Evolutionary conservation across 2,888 invertebrate genomes (phyloP).

Genomic region (Mystacides longicornis): DNA sequence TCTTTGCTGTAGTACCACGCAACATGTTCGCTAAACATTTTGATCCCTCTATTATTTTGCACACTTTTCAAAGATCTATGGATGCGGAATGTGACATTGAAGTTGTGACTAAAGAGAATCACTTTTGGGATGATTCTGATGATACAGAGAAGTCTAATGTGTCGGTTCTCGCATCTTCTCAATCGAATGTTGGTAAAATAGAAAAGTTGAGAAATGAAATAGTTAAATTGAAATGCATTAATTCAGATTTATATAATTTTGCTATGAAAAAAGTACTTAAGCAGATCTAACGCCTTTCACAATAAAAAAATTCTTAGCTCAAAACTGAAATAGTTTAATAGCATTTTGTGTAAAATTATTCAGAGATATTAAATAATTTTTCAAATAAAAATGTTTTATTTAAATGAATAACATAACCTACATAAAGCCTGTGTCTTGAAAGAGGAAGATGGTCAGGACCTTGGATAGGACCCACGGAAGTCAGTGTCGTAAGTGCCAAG

Average conservation of each 20-base stretch:
- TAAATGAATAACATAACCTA: too few relatives aligned
- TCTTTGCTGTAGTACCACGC: slow-evolving; percentile 53
- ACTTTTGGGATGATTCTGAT: slow-evolving; percentile 35
- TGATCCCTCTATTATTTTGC: slow-evolving; percentile 49
- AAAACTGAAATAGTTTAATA: neutral
- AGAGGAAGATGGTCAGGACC: too few relatives aligned
- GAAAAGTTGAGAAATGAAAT: slow-evolving; percentile 43
- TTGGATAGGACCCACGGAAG: too few relatives aligned
- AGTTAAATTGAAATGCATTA: slow-evolving; percentile 47
- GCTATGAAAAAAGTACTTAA: slow-evolving; percentile 42
- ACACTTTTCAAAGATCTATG: slow-evolving; percentile 56
- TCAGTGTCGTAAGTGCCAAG: too few relatives aligned
- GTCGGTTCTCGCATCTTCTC: neutral
- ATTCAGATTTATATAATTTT: slow-evolving; percentile 52
- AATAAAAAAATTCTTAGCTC: neutral
- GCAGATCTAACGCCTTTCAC: neutral
- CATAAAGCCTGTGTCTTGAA: too few relatives aligned
- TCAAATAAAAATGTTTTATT: too few relatives aligned
- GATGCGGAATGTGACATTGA: slow-evolving; percentile 48
- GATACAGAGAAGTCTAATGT: slow-evolving; percentile 18
- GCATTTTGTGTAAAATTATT: neutral
- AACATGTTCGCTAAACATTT: slow-evolving; percentile 54
- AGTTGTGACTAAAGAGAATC: slow-evolving; percentile 37
- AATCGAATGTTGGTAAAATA: slow-evolving; percentile 25
- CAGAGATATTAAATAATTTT: too few relatives aligned